Percentiles rank a stretch among this genome's conserved stretches.
Conservation (phyloP, 2,888 invertebrate genomes). For the Nephrotoma flavescens region DNA sequence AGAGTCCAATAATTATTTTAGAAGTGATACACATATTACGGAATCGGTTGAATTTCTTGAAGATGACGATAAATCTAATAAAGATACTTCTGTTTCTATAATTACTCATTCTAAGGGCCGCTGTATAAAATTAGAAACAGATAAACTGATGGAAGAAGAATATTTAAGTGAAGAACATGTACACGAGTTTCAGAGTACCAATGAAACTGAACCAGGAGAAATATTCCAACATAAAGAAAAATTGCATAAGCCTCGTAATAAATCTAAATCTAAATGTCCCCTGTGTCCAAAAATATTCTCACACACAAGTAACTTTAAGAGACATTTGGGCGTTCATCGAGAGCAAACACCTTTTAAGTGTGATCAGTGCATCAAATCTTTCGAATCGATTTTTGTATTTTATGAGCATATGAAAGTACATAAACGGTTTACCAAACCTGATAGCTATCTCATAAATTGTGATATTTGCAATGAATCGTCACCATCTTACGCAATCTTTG, state of each 20-base stretch:
- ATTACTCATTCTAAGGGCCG: constrained; percentile 3
- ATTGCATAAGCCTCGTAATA: background rate
- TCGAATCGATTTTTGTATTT: background rate
- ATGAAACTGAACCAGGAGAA: background rate
- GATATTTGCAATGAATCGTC: constrained; percentile 8
- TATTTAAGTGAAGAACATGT: background rate
- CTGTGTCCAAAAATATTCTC: constrained; percentile 9
- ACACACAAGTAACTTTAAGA: constrained; percentile 11
- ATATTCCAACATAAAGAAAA: background rate
- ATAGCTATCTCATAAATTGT: constrained; percentile 10
- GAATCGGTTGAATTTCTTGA: background rate
- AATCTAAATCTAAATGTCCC: constrained; percentile 9
- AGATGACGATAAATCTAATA: background rate
- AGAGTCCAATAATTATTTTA: constrained; percentile 6
- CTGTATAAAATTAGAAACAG: background rate
- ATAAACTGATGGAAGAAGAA: background rate
- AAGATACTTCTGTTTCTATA: background rate
- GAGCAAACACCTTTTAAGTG: constrained; percentile 7
- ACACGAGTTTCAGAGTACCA: too few relatives aligned
- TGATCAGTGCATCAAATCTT: constrained; percentile 9
- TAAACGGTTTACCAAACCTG: background rate
- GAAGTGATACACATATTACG: background rate
- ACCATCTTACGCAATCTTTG: constrained; percentile 7
- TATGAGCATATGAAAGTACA: constrained; percentile 11
- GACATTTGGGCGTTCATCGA: constrained; percentile 9